These are phyloP conservation scores for Prunella strophiata DNA, from an alignment of 2,797 vertebrate genomes.

Conservation along the genomic window DNA sequence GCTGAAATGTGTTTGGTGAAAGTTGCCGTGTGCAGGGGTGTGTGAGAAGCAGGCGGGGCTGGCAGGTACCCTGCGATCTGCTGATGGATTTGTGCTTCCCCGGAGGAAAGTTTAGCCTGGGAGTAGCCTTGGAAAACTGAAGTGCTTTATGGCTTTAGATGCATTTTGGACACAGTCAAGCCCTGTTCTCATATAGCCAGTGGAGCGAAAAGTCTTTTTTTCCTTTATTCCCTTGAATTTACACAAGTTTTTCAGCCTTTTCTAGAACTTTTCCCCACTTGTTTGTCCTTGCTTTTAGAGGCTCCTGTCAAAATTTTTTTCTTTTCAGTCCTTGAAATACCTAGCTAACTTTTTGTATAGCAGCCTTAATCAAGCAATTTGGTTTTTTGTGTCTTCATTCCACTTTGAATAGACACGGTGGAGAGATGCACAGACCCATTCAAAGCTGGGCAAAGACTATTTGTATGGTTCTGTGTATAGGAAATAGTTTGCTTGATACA, in stretches of 20 bases:
- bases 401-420: neutral
- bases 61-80: fast-evolving
- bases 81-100: neutral
- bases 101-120: neutral
- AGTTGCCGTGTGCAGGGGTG: fast-evolving
- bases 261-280: neutral
- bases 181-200: neutral
- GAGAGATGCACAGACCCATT: neutral
- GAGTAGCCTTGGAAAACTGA: neutral
- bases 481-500: neutral
- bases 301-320: neutral
- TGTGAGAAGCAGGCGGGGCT: neutral
- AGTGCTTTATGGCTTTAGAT: neutral
- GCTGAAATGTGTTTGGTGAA: too few species aligned
- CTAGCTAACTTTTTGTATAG: neutral
- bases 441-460: neutral
- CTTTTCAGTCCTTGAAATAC: neutral
- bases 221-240: neutral
- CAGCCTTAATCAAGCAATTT: neutral
- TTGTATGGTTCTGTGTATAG: neutral
- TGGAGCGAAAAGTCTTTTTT: neutral
- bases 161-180: fast-evolving
- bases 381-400: neutral
- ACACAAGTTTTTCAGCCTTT: neutral
- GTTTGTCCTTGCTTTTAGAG: neutral